A percentile compares a stretch with the other conserved stretches of the same genome.
Evolutionary conservation across 2,113 vertebrate genomes (phyloP).

Genomic region (Ellobius talpinus): DNA sequence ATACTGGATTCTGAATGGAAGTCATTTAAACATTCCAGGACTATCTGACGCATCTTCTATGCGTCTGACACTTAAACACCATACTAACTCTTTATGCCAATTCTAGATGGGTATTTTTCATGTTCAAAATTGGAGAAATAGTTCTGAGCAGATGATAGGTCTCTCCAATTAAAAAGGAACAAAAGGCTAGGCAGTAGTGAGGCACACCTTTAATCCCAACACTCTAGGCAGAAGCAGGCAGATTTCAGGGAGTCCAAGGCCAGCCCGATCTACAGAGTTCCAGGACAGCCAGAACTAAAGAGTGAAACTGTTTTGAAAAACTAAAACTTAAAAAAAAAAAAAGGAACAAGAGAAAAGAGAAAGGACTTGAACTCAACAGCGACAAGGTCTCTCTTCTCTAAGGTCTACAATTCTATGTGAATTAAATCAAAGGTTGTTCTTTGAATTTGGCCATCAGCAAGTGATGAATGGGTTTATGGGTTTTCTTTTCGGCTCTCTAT

Average conservation of each 20-base stretch:
- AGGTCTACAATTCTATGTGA: neutral
- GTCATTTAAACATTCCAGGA: neutral
- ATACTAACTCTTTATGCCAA: neutral
- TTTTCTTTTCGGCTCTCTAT: neutral
- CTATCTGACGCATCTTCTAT: neutral
- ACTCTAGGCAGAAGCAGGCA: no score
- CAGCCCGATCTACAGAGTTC: no score
- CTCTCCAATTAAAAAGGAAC: neutral
- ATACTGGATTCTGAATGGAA: neutral
- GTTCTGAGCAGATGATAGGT: neutral
- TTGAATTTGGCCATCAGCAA: neutral
- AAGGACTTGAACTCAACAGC: neutral
- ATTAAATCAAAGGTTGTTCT: conserved; percentile 12
- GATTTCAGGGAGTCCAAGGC: no score
- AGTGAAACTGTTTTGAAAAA: no score
- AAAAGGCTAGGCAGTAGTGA: no score
- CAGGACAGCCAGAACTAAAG: no score
- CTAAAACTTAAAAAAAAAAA: no score
- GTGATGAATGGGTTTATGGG: neutral
- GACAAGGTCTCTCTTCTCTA: neutral
- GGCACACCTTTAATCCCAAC: no score
- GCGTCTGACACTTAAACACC: neutral
- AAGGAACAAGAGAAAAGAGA: neutral
- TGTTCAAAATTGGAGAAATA: neutral
- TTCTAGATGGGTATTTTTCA: neutral